A percentile compares a stretch with the other conserved stretches of the same genome.
These are phyloP conservation scores for Agriopis aurantiaria DNA, from an alignment of 2,888 invertebrate genomes.

Conservation along the genomic window DNA sequence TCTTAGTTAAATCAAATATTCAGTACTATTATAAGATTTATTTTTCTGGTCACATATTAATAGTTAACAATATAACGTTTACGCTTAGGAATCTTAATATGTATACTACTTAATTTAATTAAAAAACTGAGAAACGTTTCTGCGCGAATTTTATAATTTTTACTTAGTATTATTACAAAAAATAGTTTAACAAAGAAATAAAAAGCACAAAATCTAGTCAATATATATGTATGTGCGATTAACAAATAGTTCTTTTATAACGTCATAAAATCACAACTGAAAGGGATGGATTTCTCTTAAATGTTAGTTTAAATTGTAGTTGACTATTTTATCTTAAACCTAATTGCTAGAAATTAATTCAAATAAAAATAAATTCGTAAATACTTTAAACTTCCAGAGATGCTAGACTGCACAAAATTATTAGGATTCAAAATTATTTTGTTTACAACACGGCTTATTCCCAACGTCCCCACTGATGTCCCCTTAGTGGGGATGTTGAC, in stretches of 20 bases:
- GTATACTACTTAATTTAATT: conserved; percentile 5
- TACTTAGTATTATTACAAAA: conserved; percentile 1
- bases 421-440: not conserved
- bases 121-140: conserved; percentile 13
- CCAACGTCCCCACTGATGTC: no score
- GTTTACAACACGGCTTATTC: no score
- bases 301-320: conserved; percentile 5
- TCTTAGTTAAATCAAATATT: conserved; percentile 3
- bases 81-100: conserved; percentile 32
- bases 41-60: conserved; percentile 40
- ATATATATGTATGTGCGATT: conserved; percentile 12
- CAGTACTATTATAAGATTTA: conserved; percentile 25
- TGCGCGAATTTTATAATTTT: conserved; percentile 12
- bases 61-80: conserved; percentile 41
- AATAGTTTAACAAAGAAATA: not conserved
- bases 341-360: conserved; percentile 10
- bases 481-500: no score
- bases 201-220: conserved; percentile 20
- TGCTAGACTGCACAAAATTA: not conserved
- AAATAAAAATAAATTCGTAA: conserved; percentile 15
- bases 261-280: conserved; percentile 30
- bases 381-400: not conserved
- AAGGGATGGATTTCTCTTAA: conserved; percentile 20
- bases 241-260: conserved; percentile 11
- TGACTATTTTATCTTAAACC: conserved; percentile 15